Base-by-base conservation (phyloP, 2,113 vertebrate species). In the Prunella fulvescens region DNA sequence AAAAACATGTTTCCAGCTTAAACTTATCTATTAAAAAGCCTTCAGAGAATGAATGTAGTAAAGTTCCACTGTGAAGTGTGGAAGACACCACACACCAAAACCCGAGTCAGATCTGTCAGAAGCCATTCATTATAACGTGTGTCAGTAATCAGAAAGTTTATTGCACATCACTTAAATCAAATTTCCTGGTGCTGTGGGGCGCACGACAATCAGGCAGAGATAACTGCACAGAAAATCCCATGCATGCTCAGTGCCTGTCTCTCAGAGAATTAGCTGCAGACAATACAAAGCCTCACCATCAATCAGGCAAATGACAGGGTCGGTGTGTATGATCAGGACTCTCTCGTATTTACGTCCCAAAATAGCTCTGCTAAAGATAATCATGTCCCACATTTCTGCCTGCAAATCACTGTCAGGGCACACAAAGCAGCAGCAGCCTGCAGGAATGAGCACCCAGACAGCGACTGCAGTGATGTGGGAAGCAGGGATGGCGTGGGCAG, bases 241-340 rank as follows among this genome's bases (percentile, higher is more conserved):
- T 4, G n/a, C 16, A 1, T 4, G 51, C 90, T 77, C 47, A 2
- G 57, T 1, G 53, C 70, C 54, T 66, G 73, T 48, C 81, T 66
- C 11, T 50, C 81, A 61, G 86, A 80, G 93, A 94, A 96, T 95
- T 81, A 90, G 79, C 92, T 74, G 82, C 85, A 94, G 62, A 95
- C 94, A 90, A 86, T 60, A 7, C 71, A 58, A 15, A 83, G 85
- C 77, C 69, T 2, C 61, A 4, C 60, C 82, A 84, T 92, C 82
- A 61, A 16, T 95, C 96, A 91, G 80, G 51, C n/a, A 50, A 88
- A 53, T 28, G 82, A 64, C 86, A 83, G 29, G 13, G 10, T 4
- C 50, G n/a, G 9, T 17, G 22, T 28, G 56, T 29, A 29, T 7
- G 72, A 86, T 33, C 76, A 35, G 67, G 61, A 9, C 25, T 67